Evolutionary conservation across 2,113 vertebrate genomes (phyloP).

Genomic region (Nettapus auritus): DNA sequence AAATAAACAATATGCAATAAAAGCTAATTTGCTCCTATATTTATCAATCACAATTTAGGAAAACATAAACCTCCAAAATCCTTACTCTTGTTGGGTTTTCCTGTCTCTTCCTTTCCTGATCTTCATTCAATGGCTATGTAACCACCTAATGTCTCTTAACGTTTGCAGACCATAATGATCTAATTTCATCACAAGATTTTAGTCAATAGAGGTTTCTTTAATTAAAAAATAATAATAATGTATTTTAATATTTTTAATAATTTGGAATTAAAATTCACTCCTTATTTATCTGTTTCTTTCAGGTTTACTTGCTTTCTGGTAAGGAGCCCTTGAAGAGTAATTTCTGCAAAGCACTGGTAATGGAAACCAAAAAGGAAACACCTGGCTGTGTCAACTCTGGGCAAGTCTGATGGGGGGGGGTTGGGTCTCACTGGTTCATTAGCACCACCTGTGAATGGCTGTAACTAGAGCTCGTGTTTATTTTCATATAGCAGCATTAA

Average conservation of each 20-base stretch:
- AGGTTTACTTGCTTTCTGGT: background rate
- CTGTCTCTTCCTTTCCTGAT: background rate
- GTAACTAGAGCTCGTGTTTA: background rate
- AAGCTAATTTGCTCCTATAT: background rate
- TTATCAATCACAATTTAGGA: background rate
- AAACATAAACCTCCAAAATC: background rate
- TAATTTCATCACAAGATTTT: background rate
- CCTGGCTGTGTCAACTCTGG: background rate
- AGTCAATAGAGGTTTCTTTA: fast-evolving
- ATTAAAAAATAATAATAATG: fast-evolving
- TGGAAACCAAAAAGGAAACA: background rate
- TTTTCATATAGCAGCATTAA: background rate
- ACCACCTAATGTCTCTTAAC: fast-evolving
- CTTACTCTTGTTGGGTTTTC: background rate
- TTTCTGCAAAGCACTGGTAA: background rate
- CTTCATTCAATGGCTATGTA: fast-evolving
- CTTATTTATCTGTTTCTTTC: background rate
- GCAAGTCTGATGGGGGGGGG: background rate
- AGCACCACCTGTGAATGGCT: background rate
- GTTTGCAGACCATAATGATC: background rate
- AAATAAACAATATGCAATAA: background rate
- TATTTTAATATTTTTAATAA: background rate
- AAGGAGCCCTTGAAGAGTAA: background rate
- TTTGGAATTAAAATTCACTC: background rate
- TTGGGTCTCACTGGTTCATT: background rate